These are phyloP conservation scores for Eumacrocentrus americanus DNA, from an alignment of 2,888 invertebrate genomes.

Conservation along the genomic window DNA sequence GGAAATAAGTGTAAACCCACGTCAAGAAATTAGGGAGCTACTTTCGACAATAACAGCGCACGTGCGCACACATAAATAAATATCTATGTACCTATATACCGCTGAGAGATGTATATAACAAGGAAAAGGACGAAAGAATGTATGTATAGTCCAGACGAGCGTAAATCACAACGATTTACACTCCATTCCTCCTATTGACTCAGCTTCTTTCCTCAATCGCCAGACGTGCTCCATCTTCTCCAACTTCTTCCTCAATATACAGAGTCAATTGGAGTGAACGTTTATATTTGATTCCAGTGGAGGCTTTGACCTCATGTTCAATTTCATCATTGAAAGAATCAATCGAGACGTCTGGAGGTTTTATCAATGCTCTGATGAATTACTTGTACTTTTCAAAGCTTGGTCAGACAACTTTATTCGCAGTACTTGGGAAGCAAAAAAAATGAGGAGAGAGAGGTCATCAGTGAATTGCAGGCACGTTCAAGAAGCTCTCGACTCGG, in stretches of 20 bases:
- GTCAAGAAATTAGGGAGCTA: neutral
- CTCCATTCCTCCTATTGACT: neutral
- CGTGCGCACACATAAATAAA: neutral
- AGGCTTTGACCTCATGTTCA: neutral
- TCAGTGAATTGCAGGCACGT: constrained; percentile 16
- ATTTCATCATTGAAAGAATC: neutral
- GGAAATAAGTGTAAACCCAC: too few species aligned
- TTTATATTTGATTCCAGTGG: constrained; percentile 1
- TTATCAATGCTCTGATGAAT: neutral
- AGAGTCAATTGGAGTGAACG: neutral
- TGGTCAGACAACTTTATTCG: constrained; percentile 4
- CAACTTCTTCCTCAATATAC: too few species aligned
- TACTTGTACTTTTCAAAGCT: neutral
- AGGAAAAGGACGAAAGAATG: too few species aligned
- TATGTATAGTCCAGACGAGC: neutral
- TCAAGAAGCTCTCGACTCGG: constrained; percentile 4
- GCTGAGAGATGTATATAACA: neutral
- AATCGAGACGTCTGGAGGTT: neutral
- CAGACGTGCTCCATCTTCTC: neutral
- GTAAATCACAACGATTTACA: constrained; percentile 4
- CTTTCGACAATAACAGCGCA: neutral
- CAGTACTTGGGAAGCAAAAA: neutral
- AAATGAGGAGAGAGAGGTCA: neutral
- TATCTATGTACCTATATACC: neutral
- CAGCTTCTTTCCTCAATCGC: neutral